phyloP scores from a whole-genome alignment of 1,140 invertebrate genomes.

The Meloidogyne hapla region DNA sequence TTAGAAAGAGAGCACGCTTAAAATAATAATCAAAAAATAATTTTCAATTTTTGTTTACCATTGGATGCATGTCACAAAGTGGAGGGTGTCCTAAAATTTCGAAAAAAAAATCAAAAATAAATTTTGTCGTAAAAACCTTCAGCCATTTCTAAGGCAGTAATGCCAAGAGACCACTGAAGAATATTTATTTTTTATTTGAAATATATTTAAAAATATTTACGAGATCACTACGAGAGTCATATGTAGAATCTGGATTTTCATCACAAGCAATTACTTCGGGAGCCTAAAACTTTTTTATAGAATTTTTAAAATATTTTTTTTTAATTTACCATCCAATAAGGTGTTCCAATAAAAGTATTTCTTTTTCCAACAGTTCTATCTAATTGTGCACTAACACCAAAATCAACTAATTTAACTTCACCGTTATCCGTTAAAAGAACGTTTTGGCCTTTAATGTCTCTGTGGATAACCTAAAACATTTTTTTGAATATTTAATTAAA shows the following conservation, averaged over 20 bases:
- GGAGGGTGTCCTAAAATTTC: constrained; percentile 76
- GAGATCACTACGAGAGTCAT: constrained; percentile 96
- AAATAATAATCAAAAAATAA: background rate
- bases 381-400: constrained; percentile 97
- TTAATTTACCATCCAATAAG: constrained; percentile 76
- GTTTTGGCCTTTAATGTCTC: constrained; percentile 99
- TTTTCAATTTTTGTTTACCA: constrained; percentile 67
- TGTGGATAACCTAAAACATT: constrained; percentile 78
- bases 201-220: background rate
- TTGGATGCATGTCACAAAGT: constrained; percentile 91
- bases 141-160: constrained; percentile 98
- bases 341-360: constrained; percentile 99
- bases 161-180: constrained; percentile 84
- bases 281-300: constrained; percentile 64
- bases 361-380: constrained; percentile 95
- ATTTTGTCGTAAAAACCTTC: constrained; percentile 70
- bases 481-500: background rate
- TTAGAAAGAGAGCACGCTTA: constrained; percentile 85
- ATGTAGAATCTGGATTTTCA: constrained; percentile 98
- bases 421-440: constrained; percentile 98
- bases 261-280: constrained; percentile 97
- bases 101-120: background rate
- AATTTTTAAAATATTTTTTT: constrained; percentile 1
- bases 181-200: background rate
- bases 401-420: constrained; percentile 99